Conservation (phyloP, 53 echinoderm and acorn worm genomes). For the Temnopleurus reevesii region DNA sequence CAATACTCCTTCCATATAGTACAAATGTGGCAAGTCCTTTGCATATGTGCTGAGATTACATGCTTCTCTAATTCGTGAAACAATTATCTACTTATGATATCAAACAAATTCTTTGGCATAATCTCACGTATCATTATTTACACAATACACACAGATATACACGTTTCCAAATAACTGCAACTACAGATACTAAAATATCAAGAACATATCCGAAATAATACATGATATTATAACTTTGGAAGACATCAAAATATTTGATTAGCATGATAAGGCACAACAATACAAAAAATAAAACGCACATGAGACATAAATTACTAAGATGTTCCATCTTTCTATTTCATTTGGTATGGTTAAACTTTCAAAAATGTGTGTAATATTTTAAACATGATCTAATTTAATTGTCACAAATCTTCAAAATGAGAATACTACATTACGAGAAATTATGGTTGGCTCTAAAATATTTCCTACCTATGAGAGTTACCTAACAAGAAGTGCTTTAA, state of each 20-base stretch:
- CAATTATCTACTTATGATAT: not conserved
- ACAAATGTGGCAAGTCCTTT: not conserved
- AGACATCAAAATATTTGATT: not conserved
- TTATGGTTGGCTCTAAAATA: no score
- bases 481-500: no score
- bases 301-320: not conserved
- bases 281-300: not conserved
- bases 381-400: no score
- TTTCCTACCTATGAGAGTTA: no score
- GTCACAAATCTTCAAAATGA: no score
- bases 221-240: not conserved
- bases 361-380: no score
- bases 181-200: conserved; percentile 18
- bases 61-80: not conserved
- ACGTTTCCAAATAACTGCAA: not conserved
- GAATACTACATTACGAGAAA: no score
- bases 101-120: conserved; percentile 25
- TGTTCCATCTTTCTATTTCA: no score
- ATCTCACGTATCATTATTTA: conserved; percentile 5
- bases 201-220: not conserved
- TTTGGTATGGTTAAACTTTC: no score
- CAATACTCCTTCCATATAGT: not conserved
- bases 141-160: conserved; percentile 30
- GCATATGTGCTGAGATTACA: not conserved
- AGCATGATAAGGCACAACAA: conserved; percentile 10